Conservation (phyloP, 2,888 invertebrate genomes). For the Xestia xanthographa region DNA sequence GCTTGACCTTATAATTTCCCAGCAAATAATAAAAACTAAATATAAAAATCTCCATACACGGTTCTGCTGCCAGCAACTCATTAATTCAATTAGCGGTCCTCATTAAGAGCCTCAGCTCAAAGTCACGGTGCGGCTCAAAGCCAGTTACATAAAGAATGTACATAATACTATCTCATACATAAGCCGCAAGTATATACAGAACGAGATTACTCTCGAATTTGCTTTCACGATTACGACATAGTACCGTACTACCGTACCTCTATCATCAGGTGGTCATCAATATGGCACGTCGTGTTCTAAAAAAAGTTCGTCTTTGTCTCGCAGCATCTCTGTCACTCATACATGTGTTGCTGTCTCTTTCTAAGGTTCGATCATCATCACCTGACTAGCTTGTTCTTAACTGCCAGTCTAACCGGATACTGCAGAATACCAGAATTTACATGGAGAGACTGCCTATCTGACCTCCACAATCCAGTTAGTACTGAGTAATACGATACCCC, state of each 20-base stretch:
- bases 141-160: conserved; percentile 17
- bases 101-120: conserved; percentile 15
- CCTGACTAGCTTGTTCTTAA: not conserved
- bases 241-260: no score
- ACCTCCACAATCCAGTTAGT: not conserved
- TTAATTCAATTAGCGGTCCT: conserved; percentile 28
- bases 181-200: not conserved
- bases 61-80: conserved; percentile 14
- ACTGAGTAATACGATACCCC: not conserved
- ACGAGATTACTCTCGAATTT: conserved; percentile 10
- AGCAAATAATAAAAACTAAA: not conserved
- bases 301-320: not conserved
- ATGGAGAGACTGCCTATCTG: not conserved
- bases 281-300: not conserved
- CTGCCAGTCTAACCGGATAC: not conserved
- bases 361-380: not conserved
- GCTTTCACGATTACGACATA: conserved; percentile 45
- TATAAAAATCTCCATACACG: not conserved
- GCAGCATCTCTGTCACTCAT: not conserved
- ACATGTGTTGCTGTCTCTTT: not conserved
- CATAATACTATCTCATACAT: conserved; percentile 2
- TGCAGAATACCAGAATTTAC: not conserved
- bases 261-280: not conserved
- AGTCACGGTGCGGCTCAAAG: conserved; percentile 22
- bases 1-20: no score